These are phyloP conservation scores for Meta bourneti DNA, from an alignment of 2,888 invertebrate species.

Conservation along the genomic window DNA sequence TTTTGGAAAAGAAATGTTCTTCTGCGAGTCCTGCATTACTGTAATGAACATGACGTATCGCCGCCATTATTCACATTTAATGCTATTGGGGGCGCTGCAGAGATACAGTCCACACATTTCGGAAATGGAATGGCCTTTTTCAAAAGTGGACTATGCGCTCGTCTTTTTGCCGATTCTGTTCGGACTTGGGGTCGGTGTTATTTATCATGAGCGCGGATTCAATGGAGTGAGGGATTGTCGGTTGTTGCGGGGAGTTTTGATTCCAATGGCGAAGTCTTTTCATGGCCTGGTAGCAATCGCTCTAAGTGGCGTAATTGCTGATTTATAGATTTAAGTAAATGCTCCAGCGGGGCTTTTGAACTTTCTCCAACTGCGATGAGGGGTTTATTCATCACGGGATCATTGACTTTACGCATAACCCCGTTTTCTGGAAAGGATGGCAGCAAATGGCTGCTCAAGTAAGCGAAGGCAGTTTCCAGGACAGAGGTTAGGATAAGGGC, in stretches of 20 bases:
- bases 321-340: too few species aligned
- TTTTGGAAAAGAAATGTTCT: background rate
- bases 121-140: conserved; percentile 1
- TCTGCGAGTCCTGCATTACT: conserved; percentile 11
- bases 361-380: too few species aligned
- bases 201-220: conserved; percentile 1
- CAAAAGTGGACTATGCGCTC: background rate
- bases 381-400: too few species aligned
- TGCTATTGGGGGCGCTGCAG: conserved; percentile 27
- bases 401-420: too few species aligned
- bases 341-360: too few species aligned
- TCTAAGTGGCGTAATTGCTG: too few species aligned
- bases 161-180: background rate
- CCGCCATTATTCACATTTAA: conserved; percentile 40
- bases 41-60: conserved; percentile 45
- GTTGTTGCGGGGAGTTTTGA: background rate
- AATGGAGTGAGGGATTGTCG: background rate
- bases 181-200: background rate
- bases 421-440: too few species aligned
- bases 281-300: too few species aligned
- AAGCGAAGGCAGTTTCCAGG: too few species aligned
- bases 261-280: background rate
- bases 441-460: too few species aligned
- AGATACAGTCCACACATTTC: background rate
- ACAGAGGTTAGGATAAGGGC: too few species aligned